Evolutionary conservation across 2,888 invertebrate genomes (phyloP).

Genomic region (Caenorhabditis uteleia): DNA sequence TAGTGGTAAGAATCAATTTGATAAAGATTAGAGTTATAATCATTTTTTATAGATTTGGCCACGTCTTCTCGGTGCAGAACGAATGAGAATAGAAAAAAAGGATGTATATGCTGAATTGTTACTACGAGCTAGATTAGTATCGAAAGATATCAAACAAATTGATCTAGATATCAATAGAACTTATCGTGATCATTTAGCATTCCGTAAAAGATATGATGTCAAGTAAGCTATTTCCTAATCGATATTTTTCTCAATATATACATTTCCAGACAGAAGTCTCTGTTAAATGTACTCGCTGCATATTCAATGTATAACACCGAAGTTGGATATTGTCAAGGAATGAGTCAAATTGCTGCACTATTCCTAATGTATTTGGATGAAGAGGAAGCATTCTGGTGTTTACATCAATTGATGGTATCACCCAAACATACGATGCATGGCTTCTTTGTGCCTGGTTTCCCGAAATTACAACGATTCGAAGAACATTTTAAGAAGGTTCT

Average conservation of each 20-base stretch:
- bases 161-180: conserved; percentile 99
- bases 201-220: conserved; percentile 87
- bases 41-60: too few species aligned
- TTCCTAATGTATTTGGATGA: conserved; percentile 96
- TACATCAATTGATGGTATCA: conserved; percentile 87
- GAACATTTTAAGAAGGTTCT: conserved; percentile 95
- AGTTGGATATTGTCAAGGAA: conserved; percentile 85
- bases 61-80: conserved; percentile 56
- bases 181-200: conserved; percentile 91
- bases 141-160: conserved; percentile 95
- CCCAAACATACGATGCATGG: conserved; percentile 94
- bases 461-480: conserved; percentile 91
- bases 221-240: conserved; percentile 75
- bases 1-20: too few species aligned
- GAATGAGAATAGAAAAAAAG: conserved; percentile 40
- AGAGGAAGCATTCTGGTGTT: conserved; percentile 86
- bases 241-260: too few species aligned
- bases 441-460: conserved; percentile 96
- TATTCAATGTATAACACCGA: conserved; percentile 96
- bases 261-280: conserved; percentile 80
- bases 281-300: conserved; percentile 94
- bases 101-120: conserved; percentile 79
- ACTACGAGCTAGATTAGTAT: conserved; percentile 84
- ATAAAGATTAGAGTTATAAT: too few species aligned
- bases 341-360: conserved; percentile 97